These are phyloP conservation scores for Dynastes hyllus DNA, from an alignment of 2,888 invertebrate genomes.

Conservation along the genomic window DNA sequence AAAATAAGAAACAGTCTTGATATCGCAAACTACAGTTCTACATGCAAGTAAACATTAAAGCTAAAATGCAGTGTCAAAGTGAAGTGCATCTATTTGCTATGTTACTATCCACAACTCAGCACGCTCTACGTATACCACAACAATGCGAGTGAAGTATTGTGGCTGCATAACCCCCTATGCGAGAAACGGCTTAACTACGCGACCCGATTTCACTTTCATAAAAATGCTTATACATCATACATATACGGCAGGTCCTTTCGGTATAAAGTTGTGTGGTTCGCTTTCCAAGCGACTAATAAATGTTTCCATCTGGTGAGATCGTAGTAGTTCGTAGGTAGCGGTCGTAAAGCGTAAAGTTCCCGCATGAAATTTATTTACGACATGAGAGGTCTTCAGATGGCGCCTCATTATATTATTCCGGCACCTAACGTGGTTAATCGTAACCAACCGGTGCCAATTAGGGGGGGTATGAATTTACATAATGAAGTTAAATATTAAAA, in stretches of 20 bases:
- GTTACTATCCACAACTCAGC: too few relatives aligned
- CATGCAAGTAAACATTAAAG: too few relatives aligned
- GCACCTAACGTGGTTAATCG: constrained; percentile 41
- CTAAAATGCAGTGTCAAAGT: too few relatives aligned
- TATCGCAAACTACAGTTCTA: too few relatives aligned
- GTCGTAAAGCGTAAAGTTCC: constrained; percentile 40
- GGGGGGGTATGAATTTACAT: constrained; percentile 39
- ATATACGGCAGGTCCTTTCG: neutral
- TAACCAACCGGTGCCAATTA: constrained; percentile 42
- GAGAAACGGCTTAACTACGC: too few relatives aligned
- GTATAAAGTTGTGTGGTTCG: constrained; percentile 16
- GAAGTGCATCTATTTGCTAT: too few relatives aligned
- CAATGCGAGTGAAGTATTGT: too few relatives aligned
- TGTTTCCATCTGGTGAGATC: constrained; percentile 28
- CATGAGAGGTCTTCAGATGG: constrained; percentile 39
- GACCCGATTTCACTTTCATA: constrained; percentile 8
- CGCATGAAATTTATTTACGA: constrained; percentile 45
- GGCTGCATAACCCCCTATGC: too few relatives aligned
- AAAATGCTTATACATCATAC: constrained; percentile 2
- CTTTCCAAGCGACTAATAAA: constrained; percentile 10
- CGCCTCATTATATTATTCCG: constrained; percentile 44
- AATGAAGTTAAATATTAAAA: constrained; percentile 16
- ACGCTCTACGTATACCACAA: too few relatives aligned
- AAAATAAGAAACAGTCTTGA: too few relatives aligned
- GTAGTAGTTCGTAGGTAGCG: constrained; percentile 20